phyloP scores from a whole-genome alignment of 2,797 vertebrate species.

The Malacoctenus gilli region DNA sequence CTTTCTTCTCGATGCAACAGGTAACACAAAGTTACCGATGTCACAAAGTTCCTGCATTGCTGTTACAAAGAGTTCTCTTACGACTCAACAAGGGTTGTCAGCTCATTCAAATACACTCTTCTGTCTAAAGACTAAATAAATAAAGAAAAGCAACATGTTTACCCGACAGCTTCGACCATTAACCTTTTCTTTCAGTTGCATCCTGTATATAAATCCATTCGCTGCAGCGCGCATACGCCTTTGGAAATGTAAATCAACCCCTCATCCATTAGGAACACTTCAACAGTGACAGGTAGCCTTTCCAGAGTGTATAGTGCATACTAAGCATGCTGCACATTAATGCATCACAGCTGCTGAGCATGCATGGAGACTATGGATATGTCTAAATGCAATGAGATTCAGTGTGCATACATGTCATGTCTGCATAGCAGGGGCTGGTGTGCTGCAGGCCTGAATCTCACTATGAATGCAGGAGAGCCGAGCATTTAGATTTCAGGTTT shows the following conservation, averaged over 20 bases:
- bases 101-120: no score
- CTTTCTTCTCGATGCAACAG: neutral
- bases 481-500: no score
- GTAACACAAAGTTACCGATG: neutral
- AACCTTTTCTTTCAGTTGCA: conserved; percentile 50
- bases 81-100: no score
- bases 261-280: conserved; percentile 61
- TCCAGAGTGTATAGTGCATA: conserved; percentile 64
- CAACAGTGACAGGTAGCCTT: conserved; percentile 60
- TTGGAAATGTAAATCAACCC: conserved; percentile 71
- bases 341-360: conserved; percentile 69
- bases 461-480: no score
- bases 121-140: neutral
- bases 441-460: conserved; percentile 21
- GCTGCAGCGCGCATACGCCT: conserved; percentile 32
- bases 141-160: conserved; percentile 27
- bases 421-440: conserved; percentile 23
- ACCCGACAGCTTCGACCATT: conserved; percentile 25
- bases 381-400: conserved; percentile 45
- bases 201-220: conserved; percentile 38
- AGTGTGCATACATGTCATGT: conserved; percentile 33
- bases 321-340: conserved; percentile 70
- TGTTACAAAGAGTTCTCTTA: no score
- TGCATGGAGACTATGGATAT: conserved; percentile 50
- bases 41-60: neutral